Evolutionary conservation across 2,113 vertebrate species (phyloP), one percentile per base, ranked within the genome.

Genomic region (Lepisosteus oculatus): DNA sequence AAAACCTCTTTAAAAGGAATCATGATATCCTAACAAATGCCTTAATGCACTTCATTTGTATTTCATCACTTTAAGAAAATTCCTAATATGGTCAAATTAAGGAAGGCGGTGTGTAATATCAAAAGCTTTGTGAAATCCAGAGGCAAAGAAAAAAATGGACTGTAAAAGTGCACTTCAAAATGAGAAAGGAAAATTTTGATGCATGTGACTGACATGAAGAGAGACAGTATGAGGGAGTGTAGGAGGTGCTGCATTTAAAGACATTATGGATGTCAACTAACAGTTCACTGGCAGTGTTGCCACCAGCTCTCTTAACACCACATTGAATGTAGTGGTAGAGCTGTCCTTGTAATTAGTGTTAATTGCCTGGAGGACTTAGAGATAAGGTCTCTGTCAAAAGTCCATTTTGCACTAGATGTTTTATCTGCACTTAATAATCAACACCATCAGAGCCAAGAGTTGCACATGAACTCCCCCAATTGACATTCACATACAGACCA

Each of bases 141-240:
- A 11, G 56, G 56, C 7, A 12, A 59, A 4, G n/a, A 14, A 12
- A 59, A 59, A 59, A 59, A 17, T 55, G 12, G 15, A 54, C 43
- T 79, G 75, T 67, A 61, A 64, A 47, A 73, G 15, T 66, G 45
- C 47, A 75, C 61, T 41, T 55, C 29, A 63, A 44, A 65, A 64
- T 43, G 8, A 68, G 9, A 11, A 17, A 44, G 41, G 56, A 47
- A 61, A 61, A 55, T 1, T 59, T 12, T 59, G 13, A 11, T 2
- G 13, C 15, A 42, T 3, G 7, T 12, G 15, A 29, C 14, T 68
- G 66, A 54, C 4, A 8, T 17, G 15, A 8, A n/a, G 47, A 29
- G 66, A 9, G 8, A 3, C 15, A 8, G 45, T 67, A 6, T 45
- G n/a, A n/a, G 45, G 14, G 43, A 14, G 65, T 17, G 13, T 45